Conservation (phyloP, 2,888 invertebrate genomes). For the Trachelus stipa region DNA sequence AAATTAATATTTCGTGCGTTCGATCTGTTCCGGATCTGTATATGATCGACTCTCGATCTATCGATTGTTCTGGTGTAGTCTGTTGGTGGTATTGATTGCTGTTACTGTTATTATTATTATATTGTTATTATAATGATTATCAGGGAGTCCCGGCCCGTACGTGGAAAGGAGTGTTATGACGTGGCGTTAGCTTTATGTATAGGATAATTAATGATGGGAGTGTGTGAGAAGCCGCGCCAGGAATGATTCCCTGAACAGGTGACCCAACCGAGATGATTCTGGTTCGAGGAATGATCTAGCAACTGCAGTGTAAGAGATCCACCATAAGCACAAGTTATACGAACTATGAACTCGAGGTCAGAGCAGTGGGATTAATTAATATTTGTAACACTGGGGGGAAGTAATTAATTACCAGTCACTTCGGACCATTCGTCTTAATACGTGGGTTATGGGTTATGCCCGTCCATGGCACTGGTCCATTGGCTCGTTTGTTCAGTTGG, state of each 20-base stretch:
- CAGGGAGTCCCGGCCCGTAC: not conserved
- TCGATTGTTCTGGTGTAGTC: too few relatives aligned
- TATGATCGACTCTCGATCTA: too few relatives aligned
- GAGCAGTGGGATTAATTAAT: slow-evolving; percentile 53
- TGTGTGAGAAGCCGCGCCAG: slow-evolving; percentile 28
- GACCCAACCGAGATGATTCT: slow-evolving; percentile 5
- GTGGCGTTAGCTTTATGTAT: slow-evolving; percentile 1
- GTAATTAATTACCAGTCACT: slow-evolving; percentile 50
- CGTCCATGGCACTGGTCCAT: slow-evolving; percentile 23
- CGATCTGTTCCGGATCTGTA: too few relatives aligned
- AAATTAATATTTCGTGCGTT: too few relatives aligned
- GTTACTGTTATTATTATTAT: too few relatives aligned
- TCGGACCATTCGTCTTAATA: slow-evolving; percentile 51
- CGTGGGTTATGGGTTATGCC: slow-evolving; percentile 27
- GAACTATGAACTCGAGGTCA: not conserved
- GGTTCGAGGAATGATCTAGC: not conserved
- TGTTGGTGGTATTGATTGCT: too few relatives aligned
- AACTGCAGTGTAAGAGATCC: not conserved
- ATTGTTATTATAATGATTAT: not conserved
- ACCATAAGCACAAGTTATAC: not conserved
- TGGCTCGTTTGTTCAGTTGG: slow-evolving; percentile 42
- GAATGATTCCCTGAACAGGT: slow-evolving; percentile 32
- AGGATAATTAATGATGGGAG: slow-evolving; percentile 28
- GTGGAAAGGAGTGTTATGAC: slow-evolving; percentile 1
- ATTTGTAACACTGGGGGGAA: slow-evolving; percentile 51